phyloP scores from a whole-genome alignment of 2,888 invertebrate genomes.

The Amorpha juglandis region DNA sequence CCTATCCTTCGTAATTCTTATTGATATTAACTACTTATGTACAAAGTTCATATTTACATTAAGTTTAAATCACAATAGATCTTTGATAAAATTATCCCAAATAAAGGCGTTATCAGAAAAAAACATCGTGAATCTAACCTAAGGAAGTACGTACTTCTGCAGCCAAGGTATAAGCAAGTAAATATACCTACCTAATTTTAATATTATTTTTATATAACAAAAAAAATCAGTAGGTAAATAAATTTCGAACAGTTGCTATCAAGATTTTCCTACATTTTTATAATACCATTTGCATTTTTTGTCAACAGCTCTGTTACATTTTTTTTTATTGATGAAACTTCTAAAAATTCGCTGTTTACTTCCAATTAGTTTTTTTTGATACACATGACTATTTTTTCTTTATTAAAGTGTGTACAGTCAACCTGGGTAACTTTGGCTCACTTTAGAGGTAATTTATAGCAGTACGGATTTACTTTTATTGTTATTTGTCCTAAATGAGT shows the following conservation, averaged over 20 bases:
- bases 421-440: too few species aligned
- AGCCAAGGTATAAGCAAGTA: too few species aligned
- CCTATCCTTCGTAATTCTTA: not conserved
- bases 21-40: constrained; percentile 3
- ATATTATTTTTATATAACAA: too few species aligned
- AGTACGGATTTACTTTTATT: too few species aligned
- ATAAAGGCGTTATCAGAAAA: not conserved
- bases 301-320: not conserved
- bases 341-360: not conserved
- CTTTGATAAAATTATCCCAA: not conserved
- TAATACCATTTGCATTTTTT: not conserved
- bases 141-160: not conserved
- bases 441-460: too few species aligned
- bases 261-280: not conserved
- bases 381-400: too few species aligned
- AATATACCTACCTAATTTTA: too few species aligned
- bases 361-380: too few species aligned
- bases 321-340: too few species aligned
- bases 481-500: too few species aligned
- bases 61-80: constrained; percentile 12
- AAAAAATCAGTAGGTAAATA: too few species aligned
- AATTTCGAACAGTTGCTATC: not conserved
- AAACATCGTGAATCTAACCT: not conserved
- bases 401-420: too few species aligned
- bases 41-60: constrained; percentile 13